Base-by-base conservation (phyloP, 2,113 vertebrate genomes). In the Lampris megalopsis region DNA sequence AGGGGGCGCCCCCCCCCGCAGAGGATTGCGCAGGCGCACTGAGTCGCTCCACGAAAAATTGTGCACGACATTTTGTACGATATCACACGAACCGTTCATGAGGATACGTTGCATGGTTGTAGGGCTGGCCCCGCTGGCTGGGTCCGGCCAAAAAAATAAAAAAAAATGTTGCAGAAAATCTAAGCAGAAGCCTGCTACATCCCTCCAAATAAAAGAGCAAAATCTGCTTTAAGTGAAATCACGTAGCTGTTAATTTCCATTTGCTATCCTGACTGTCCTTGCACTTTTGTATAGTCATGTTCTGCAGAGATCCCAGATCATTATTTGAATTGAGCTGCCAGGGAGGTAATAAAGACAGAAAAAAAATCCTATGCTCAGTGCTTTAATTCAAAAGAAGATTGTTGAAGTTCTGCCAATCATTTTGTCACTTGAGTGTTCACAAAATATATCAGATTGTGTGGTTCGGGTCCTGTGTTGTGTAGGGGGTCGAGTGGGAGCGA, bases 291-390 rank as follows among this genome's bases (percentile, higher is more conserved):
- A 66, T 62, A 73, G 10, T 60, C 41, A 8, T 5, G 8, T 77
- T 82, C 68, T 61, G 62, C 63, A 5, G 24, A 2, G 7, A 60
- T 66, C 37, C 5, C 2, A 76, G 49, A 35, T 41, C n/a, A 67
- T 5, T 50, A 36, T 45, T 7, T 52, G 35, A 75, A 10, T 13
- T 74, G 9, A 59, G 69, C 40, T 65, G 52, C 3, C 52, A 54
- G 3, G 52, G 11, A 10, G 9, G 24, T 24, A 24, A 54, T 54
- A 54, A n/a, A 54, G 5, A 11, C 3, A 11, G 24, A n/a, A 13
- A 54, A 54, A 3, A 13, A 54, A 54, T 54, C 2, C n/a, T n/a
- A 0, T 11, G 2, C 13, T 54, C 6, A 2, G 43, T 45, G 4
- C 50, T 6, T 6, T 61, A 56, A 53, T 11, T 72, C 63, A 38